Evolutionary conservation across 1,140 invertebrate species (phyloP).

Genomic region (Magallana ariakensis): DNA sequence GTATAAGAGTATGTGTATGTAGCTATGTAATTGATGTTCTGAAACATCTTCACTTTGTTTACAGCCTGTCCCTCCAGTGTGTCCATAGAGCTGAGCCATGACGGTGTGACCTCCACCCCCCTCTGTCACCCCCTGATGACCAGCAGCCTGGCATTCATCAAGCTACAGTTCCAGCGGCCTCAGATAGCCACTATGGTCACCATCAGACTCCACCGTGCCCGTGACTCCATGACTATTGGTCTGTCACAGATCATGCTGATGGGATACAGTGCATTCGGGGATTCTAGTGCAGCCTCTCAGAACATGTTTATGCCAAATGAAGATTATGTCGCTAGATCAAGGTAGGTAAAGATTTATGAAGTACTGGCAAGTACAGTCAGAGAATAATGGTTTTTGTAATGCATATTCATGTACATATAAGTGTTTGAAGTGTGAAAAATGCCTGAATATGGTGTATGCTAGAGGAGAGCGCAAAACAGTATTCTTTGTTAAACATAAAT

Average conservation of each 20-base stretch:
- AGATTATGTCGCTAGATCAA: slow-evolving; percentile 74
- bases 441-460: no score
- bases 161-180: slow-evolving; percentile 88
- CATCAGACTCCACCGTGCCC: slow-evolving; percentile 88
- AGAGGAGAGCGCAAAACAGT: no score
- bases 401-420: neutral
- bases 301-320: slow-evolving; percentile 75
- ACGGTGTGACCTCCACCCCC: slow-evolving; percentile 83
- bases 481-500: no score
- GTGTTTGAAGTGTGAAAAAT: no score
- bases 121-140: slow-evolving; percentile 88
- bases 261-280: slow-evolving; percentile 88
- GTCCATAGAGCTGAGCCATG: slow-evolving; percentile 87
- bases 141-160: slow-evolving; percentile 91
- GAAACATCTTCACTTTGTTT: slow-evolving; percentile 59
- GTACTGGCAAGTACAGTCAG: neutral
- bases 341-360: slow-evolving; percentile 57
- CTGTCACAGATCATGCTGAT: slow-evolving; percentile 92
- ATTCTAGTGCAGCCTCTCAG: slow-evolving; percentile 74
- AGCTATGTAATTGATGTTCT: neutral
- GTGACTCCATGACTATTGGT: slow-evolving; percentile 92
- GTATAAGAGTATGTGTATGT: no score
- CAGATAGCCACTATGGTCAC: slow-evolving; percentile 85
- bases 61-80: slow-evolving; percentile 93
- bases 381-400: neutral